phyloP scores from a whole-genome alignment of 1,140 invertebrate genomes.

The Drosophila nikananu region DNA sequence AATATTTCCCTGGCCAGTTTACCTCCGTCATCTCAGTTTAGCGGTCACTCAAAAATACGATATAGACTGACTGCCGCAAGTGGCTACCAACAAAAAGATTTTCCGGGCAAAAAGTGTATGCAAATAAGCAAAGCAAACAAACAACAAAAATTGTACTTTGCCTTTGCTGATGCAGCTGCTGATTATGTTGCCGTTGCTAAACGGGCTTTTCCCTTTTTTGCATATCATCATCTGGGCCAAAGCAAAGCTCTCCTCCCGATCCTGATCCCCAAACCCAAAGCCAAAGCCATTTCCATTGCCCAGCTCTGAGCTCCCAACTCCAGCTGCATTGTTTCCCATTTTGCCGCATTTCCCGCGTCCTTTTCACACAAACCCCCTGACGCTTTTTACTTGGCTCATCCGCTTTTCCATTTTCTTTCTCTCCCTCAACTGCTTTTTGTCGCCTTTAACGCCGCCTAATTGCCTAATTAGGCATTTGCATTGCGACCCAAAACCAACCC shows the following conservation, averaged over 20 bases:
- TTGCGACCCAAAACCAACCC: constrained; percentile 34
- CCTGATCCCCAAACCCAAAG: constrained; percentile 10
- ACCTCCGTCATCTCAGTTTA: constrained; percentile 14
- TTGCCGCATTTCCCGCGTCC: constrained; percentile 44
- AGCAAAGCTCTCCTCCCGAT: constrained; percentile 12
- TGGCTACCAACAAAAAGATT: constrained; percentile 66
- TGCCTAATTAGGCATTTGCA: constrained; percentile 80
- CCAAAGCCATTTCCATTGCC: constrained; percentile 11
- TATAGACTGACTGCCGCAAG: constrained; percentile 42
- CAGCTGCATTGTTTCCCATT: constrained; percentile 73
- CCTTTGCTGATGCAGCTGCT: constrained; percentile 26
- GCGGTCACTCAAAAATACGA: constrained; percentile 8
- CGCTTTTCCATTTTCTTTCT: constrained; percentile 24
- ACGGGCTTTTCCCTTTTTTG: constrained; percentile 72
- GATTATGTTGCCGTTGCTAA: constrained; percentile 63
- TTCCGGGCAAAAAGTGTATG: constrained; percentile 47
- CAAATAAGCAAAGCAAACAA: constrained; percentile 65
- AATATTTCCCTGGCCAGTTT: not conserved
- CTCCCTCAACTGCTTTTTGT: constrained; percentile 58
- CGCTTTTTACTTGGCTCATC: constrained; percentile 34
- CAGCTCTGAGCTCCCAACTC: constrained; percentile 3
- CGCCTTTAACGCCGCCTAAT: constrained; percentile 74
- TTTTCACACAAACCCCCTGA: not conserved
- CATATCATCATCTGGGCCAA: constrained; percentile 54
- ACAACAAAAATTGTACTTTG: constrained; percentile 63